Conservation (phyloP, 2,888 invertebrate genomes). For the Prosapia bicincta region DNA sequence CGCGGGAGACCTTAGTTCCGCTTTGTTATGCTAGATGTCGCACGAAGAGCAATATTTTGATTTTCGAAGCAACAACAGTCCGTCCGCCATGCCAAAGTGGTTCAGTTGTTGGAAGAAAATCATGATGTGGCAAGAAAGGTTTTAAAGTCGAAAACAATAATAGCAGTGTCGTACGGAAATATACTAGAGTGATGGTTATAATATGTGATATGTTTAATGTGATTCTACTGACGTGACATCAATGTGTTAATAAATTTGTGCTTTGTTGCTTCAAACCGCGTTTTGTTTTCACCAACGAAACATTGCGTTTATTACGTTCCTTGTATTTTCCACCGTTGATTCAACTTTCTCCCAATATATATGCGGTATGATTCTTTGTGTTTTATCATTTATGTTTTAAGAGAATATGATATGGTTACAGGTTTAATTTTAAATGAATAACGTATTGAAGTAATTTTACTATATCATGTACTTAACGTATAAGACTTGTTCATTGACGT, state of each 20-base stretch:
- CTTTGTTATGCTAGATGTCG: slow-evolving; percentile 29
- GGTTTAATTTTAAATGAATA: background rate
- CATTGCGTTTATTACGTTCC: slow-evolving; percentile 29
- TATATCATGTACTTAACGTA: background rate
- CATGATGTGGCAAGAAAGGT: slow-evolving; percentile 31
- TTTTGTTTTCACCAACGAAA: slow-evolving; percentile 31
- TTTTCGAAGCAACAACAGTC: slow-evolving; percentile 36
- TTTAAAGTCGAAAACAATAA: slow-evolving; percentile 22
- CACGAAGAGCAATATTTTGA: slow-evolving; percentile 33
- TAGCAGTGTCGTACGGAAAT: slow-evolving; percentile 4
- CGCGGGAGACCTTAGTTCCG: slow-evolving; percentile 28
- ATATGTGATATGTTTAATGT: slow-evolving; percentile 27
- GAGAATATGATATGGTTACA: background rate
- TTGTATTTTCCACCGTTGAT: slow-evolving; percentile 10
- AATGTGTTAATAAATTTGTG: slow-evolving; percentile 16
- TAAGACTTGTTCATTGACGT: slow-evolving; percentile 10
- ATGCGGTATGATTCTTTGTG: slow-evolving; percentile 21
- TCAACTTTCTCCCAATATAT: slow-evolving; percentile 23
- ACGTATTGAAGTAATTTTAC: background rate
- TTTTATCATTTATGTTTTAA: background rate
- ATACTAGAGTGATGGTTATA: slow-evolving; percentile 17
- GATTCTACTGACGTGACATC: slow-evolving; percentile 22
- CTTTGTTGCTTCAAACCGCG: slow-evolving; percentile 22
- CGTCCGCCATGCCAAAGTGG: slow-evolving; percentile 36
- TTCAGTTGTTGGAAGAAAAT: slow-evolving; percentile 21